Evolutionary conservation across 2,888 invertebrate genomes (phyloP), one percentile per base, ranked within the genome.

Genomic region (Agrilus biguttatus): DNA sequence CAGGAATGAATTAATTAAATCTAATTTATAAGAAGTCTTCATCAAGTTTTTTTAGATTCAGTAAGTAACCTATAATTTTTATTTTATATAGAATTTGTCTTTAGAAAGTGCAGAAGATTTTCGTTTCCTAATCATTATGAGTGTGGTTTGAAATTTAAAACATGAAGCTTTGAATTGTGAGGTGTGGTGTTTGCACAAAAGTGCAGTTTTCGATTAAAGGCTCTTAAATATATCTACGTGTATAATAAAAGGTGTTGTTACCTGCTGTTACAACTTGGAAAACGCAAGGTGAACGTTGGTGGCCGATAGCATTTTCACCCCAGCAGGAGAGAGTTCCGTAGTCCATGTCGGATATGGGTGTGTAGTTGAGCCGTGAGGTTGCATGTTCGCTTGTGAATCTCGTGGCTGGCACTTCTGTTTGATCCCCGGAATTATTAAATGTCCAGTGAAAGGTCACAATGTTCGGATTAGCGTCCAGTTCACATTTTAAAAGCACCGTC

Each of bases 251-350:
- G 35, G 19, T 28, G 28, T 33, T 55, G 70, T 68, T 64, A 87
- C 87, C 86, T 63, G 87, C 86, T 46, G 84, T 81, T 17, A 86
- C 83, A 52, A 89, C 76, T 68, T 88, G 87, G 68, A 88, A 90
- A 55, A 87, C 73, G 61, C 90, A 91, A 1, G 90, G 88, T 46
- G 80, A 77, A 59, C 82, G 79, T 67, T 89, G 88, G 56, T 77
- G 75, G 14, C 91, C 90, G 43, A 91, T 85, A 23, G 78, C 74
- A 66, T 91, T 91, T 54, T 75, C 75, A 10, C 84, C 90, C 74
- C 84, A 89, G 65, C 91, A 91, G 44, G 86, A 81, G 47, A 91
- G 72, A 13, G 89, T 88, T 5, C 90, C 89, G 58, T 90, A 90
- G 68, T 90, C 89, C 73, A 88, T 77, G 65, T 90, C 89, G 13